Base-by-base conservation (phyloP, 2,797 vertebrate species). In the Crenichthys baileyi region DNA sequence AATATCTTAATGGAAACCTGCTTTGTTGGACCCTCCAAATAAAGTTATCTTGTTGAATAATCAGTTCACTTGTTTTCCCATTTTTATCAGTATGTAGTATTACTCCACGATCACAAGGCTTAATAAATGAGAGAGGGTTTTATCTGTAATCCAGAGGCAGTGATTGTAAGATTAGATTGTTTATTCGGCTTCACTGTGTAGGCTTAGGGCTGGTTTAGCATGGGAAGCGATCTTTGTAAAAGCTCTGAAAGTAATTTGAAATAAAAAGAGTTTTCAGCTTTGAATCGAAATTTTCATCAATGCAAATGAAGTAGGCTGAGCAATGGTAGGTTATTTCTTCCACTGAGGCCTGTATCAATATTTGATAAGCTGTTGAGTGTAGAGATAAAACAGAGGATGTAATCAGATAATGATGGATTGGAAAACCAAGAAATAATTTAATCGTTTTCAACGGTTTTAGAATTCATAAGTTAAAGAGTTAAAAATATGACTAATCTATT, bases 141-240 rank as follows among this genome's bases (percentile, higher is more conserved):
- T 90, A 85, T 92, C 81, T 85, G 68, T 86, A 90, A 91, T 91
- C 87, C 89, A 86, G 81, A 84, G 87, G 84, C 82, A 83, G 79
- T 85, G 83, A 90, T 90, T 85, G 82, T 79, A 71, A 85, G 84
- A 92, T 90, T 83, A 88, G 73, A 89, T 89, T 88, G 76, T 91
- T 87, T 87, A 79, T 86, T 88, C 76, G 75, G 79, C 83, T 15
- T 86, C 73, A 73, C 71, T 79, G 55, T 74, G 75, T 72, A 76
- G 72, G 56, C 36, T 83, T 85, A 56, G 36, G 74, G 85, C 70
- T 73, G 65, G 36, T 85, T 85, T 81, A 86, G 78, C 80, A 48
- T 78, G 65, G 77, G 72, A 68, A 84, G 67, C 58, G 50, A 76
- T 85, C 84, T 85, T 87, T 85, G 24, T 79, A 88, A 90, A 77